Evolutionary conservation across 2,797 vertebrate genomes (phyloP), one percentile per base, ranked within the genome.

Genomic region (Mormyrops boulengeri): DNA sequence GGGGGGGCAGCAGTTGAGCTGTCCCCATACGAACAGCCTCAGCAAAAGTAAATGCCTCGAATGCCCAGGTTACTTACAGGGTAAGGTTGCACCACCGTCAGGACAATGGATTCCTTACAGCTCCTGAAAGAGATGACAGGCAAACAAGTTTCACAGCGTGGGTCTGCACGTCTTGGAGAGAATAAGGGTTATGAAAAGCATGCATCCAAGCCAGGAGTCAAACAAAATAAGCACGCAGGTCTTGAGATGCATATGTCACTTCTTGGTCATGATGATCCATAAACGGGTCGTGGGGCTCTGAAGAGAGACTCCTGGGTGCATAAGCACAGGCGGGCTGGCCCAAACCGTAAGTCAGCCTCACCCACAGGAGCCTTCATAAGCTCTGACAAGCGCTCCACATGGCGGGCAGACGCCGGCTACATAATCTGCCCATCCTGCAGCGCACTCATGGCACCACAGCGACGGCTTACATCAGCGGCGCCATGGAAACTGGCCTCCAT

Each of bases 61-160:
- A 85, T 1, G 0, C 26, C 34, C 53, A 34, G 77, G n/a, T 91
- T 95, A 98, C 98, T 98, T 95, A 98, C 98, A 82, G 97, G 98
- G 94, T 97, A 98, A 88, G 98, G 98, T 90, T 99, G 98, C 93
- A 98, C 95, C 92, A 99, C 97, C 90, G 98, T 98, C 94, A 99
- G 95, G 92, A 98, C 92, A 91, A 99, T 99, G 89, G 97, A 98
- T 95, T 98, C 97, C 95, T 98, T 98, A 96, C 98, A 99, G 96
- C 97, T 99, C 96, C 97, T 99, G 94, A 91, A 95, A 88, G 30
- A 6, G 95, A 90, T 89, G 91, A 73, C 82, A 85, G 2, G 86
- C 34, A 91, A 69, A 62, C 5, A 41, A 52, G 88, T 88, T 90
- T 44, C 50, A 85, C 11, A 82, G n/a, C 17, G 5, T 52, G 55